Evolutionary conservation across 2,888 invertebrate species (phyloP).

Genomic region (Stenurella melanura): DNA sequence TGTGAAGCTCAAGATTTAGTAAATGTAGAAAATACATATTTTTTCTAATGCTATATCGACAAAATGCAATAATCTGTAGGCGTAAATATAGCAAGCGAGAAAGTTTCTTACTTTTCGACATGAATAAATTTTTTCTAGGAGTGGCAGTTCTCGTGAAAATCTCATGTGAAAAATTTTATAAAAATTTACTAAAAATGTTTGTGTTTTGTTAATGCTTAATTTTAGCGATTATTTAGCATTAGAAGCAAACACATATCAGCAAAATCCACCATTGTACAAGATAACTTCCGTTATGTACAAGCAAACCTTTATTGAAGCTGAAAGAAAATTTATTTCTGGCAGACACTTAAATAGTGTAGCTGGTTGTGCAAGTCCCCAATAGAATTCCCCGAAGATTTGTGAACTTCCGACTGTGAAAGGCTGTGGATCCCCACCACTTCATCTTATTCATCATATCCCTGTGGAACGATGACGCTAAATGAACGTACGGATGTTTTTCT

Average conservation of each 20-base stretch:
- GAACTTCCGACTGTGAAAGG: constrained; percentile 28
- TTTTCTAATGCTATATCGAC: too few relatives aligned
- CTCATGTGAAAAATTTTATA: too few relatives aligned
- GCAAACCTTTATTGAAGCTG: constrained; percentile 14
- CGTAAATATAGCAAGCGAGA: too few relatives aligned
- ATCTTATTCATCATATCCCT: constrained; percentile 50
- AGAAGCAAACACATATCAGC: constrained; percentile 8
- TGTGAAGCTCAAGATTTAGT: too few relatives aligned
- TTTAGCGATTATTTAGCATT: not conserved
- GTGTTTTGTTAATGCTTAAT: too few relatives aligned
- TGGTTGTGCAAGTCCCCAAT: not conserved
- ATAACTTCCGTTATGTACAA: constrained; percentile 7
- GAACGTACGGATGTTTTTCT: constrained; percentile 51
- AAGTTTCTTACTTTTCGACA: too few relatives aligned
- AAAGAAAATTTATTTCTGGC: constrained; percentile 39
- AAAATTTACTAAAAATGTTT: not conserved
- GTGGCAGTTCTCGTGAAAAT: too few relatives aligned
- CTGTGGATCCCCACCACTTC: constrained; percentile 18
- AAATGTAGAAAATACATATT: too few relatives aligned
- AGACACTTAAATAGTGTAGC: constrained; percentile 24
- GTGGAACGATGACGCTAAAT: constrained; percentile 49
- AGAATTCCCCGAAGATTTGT: constrained; percentile 32
- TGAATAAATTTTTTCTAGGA: too few relatives aligned
- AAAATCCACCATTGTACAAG: constrained; percentile 4
- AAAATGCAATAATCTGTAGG: too few relatives aligned